A percentile compares a stretch with the other conserved stretches of the same genome.
phyloP scores from a whole-genome alignment of 37 sponge, comb jelly and placozoan genomes.

The Halichondria panicea region DNA sequence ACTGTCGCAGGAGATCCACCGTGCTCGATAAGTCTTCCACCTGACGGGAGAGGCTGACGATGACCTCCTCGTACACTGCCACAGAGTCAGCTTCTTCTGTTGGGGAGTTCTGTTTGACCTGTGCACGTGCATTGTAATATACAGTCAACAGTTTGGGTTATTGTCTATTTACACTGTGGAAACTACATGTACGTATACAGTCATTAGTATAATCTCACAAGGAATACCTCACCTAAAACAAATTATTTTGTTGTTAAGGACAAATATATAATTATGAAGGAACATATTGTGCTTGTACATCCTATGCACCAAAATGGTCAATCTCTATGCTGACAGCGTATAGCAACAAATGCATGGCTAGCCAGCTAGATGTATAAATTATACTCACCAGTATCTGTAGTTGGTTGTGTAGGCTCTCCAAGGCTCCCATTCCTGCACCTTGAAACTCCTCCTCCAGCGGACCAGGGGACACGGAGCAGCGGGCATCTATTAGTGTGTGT shows the following conservation, averaged over 20 bases:
- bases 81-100: constrained; percentile 16
- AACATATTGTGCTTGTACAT: too few relatives aligned
- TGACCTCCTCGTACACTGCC: constrained; percentile 14
- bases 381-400: constrained; percentile 48
- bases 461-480: background rate
- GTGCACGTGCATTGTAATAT: background rate
- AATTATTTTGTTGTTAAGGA: too few relatives aligned
- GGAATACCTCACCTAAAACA: too few relatives aligned
- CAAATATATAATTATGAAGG: too few relatives aligned
- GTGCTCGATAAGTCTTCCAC: constrained; percentile 3
- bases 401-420: constrained; percentile 51
- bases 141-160: too few relatives aligned
- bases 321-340: too few relatives aligned
- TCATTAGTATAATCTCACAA: too few relatives aligned
- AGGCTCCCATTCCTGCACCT: constrained; percentile 27
- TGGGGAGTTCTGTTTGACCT: constrained; percentile 47
- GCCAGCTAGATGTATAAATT: too few relatives aligned
- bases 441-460: constrained; percentile 14
- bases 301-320: too few relatives aligned
- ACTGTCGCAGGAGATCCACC: constrained; percentile 31
- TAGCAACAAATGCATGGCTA: too few relatives aligned
- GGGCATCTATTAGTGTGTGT: background rate
- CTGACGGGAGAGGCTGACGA: constrained; percentile 9
- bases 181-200: too few relatives aligned
- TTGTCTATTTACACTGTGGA: too few relatives aligned